Conservation (phyloP, 2,113 vertebrate genomes). For the Psettodes erumei region DNA sequence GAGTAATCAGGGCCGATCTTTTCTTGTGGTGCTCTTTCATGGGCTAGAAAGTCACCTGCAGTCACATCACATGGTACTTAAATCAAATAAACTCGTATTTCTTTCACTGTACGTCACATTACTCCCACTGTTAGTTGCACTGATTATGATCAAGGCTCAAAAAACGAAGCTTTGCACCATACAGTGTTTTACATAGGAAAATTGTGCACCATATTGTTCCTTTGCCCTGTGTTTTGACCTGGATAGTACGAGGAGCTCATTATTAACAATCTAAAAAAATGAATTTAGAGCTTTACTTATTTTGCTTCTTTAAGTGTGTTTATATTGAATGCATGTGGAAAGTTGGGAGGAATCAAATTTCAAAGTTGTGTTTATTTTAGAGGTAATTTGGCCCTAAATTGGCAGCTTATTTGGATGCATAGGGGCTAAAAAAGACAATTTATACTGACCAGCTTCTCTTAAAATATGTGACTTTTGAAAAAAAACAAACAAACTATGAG, state of each 20-base stretch:
- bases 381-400: neutral
- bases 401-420: neutral
- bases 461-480: neutral
- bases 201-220: neutral
- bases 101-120: neutral
- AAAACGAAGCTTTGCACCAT: neutral
- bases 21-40: conserved; percentile 11
- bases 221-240: neutral
- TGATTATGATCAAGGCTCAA: neutral
- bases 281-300: neutral
- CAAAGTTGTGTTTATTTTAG: neutral
- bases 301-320: neutral
- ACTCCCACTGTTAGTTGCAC: neutral
- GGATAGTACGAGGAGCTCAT: neutral
- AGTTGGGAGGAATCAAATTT: neutral
- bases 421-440: neutral
- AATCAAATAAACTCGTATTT: neutral
- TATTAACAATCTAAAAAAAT: neutral
- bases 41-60: conserved; percentile 34
- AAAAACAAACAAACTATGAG: no score
- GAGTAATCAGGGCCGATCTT: conserved; percentile 24
- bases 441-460: neutral
- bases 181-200: neutral
- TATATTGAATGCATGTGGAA: neutral
- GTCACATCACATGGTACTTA: neutral